A percentile compares a stretch with the other conserved stretches of the same genome.
phyloP scores from a whole-genome alignment of 2,797 vertebrate species.

The Danio albolineatus region DNA sequence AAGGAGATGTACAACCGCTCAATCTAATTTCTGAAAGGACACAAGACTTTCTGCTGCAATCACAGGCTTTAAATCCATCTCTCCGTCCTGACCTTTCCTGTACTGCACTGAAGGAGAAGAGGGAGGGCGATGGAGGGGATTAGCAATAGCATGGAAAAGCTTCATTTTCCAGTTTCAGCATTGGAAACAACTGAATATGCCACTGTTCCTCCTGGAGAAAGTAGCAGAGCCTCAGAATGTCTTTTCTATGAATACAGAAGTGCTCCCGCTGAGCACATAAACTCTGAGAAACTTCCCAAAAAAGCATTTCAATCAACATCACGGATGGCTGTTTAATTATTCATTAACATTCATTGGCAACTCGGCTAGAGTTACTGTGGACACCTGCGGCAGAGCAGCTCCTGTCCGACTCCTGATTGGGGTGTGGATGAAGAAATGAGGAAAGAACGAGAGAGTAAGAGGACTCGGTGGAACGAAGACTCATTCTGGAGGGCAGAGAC shows the following conservation, averaged over 20 bases:
- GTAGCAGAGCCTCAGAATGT: constrained; percentile 55
- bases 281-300: constrained; percentile 55
- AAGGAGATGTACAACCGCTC: constrained; percentile 56
- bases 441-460: constrained; percentile 8
- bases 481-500: constrained; percentile 19
- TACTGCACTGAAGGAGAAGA: constrained; percentile 45
- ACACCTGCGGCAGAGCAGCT: constrained; percentile 12
- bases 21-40: constrained; percentile 77
- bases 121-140: constrained; percentile 33
- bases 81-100: constrained; percentile 63
- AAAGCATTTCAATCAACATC: constrained; percentile 58
- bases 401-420: constrained; percentile 4
- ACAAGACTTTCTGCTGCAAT: constrained; percentile 69
- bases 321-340: constrained; percentile 4
- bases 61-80: constrained; percentile 69
- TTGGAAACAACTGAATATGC: constrained; percentile 41
- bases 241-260: constrained; percentile 60
- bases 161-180: constrained; percentile 45
- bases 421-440: constrained; percentile 13
- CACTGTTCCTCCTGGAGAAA: constrained; percentile 18
- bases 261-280: constrained; percentile 62
- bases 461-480: background rate
- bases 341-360: background rate
- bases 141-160: constrained; percentile 52
- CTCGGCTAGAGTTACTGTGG: constrained; percentile 2